Evolutionary conservation across 2,113 vertebrate species (phyloP).

Genomic region (Sceloporus undulatus): DNA sequence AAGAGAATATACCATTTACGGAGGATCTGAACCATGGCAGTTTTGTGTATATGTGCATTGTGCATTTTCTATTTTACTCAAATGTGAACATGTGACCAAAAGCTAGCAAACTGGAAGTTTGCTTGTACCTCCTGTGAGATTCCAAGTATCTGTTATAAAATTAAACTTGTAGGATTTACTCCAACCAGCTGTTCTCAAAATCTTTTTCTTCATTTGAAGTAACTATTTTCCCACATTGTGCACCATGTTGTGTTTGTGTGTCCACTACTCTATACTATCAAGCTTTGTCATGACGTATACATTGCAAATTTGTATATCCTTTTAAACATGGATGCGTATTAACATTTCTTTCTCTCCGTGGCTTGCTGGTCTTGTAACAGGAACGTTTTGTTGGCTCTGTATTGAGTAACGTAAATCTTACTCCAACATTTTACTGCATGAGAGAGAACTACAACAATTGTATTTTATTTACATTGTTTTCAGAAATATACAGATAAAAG

Average conservation of each 20-base stretch:
- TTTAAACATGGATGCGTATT: not conserved
- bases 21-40: too few species aligned
- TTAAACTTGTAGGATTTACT: not conserved
- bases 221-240: not conserved
- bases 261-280: not conserved
- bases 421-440: not conserved
- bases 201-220: not conserved
- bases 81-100: too few species aligned
- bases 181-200: not conserved
- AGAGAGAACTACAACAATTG: not conserved
- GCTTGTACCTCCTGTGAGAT: too few species aligned
- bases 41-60: too few species aligned
- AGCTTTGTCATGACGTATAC: not conserved
- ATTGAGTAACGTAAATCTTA: too few species aligned
- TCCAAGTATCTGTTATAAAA: not conserved
- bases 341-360: not conserved
- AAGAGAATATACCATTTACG: too few species aligned
- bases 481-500: slow-evolving; percentile 43
- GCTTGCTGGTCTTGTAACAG: not conserved
- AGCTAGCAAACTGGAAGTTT: too few species aligned
- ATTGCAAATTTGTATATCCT: not conserved
- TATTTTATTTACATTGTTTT: slow-evolving; percentile 50
- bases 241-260: not conserved
- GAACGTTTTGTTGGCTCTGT: not conserved
- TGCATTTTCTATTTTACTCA: too few species aligned